Conservation (phyloP, 2,888 invertebrate genomes). For the Athalia rosae region DNA sequence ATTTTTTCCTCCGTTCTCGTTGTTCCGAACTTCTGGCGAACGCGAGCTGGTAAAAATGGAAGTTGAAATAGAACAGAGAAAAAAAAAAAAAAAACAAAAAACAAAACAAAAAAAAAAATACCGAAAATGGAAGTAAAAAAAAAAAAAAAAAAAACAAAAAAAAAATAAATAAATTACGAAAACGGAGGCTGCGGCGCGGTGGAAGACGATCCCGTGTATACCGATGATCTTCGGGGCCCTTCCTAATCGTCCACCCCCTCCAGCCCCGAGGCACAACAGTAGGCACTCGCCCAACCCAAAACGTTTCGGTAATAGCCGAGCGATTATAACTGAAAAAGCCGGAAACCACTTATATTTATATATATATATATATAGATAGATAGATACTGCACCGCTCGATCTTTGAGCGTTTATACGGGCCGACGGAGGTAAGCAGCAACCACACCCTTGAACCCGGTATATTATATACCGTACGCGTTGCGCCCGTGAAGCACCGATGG, state of each 20-base stretch:
- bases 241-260: constrained; percentile 64
- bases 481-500: too few relatives aligned
- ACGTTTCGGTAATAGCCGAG: constrained; percentile 68
- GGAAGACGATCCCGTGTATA: constrained; percentile 59
- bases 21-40: too few relatives aligned
- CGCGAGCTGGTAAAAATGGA: too few relatives aligned
- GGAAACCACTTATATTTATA: constrained; percentile 68
- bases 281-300: constrained; percentile 67
- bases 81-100: too few relatives aligned
- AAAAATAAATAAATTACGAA: neutral
- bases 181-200: constrained; percentile 37
- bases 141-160: neutral
- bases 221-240: constrained; percentile 53
- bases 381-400: constrained; percentile 38
- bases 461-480: too few relatives aligned
- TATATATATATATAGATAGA: too few relatives aligned
- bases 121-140: too few relatives aligned
- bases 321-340: constrained; percentile 72
- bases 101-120: too few relatives aligned
- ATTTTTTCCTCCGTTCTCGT: too few relatives aligned
- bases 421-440: constrained; percentile 43
- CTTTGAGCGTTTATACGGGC: constrained; percentile 36
- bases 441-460: constrained; percentile 47
- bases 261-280: constrained; percentile 65
- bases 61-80: too few relatives aligned